Evolutionary conservation across 2,113 vertebrate species (phyloP), one percentile per base, ranked within the genome.

Genomic region (Protobothrops flavoviridis): DNA sequence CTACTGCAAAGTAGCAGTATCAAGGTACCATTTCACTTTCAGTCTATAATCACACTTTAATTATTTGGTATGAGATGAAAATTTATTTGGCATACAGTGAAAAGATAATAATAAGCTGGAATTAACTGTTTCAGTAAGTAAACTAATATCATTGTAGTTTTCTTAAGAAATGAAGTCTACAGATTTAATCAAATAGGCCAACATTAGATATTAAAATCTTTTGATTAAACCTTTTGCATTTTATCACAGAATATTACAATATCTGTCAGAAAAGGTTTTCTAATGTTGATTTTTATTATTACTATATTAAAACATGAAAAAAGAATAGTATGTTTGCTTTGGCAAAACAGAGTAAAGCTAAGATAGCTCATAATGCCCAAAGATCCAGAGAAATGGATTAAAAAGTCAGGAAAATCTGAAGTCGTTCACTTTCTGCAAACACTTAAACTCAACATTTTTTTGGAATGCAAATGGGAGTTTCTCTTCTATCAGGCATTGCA

Each of bases 121-220:
- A 96, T 95, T 96, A 95, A 94, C 90, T 92, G 17, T 33, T 26
- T 90, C 92, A 6, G 93, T 94, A 96, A 93, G 92, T 95, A 97
- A 97, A 94, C 88, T 89, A 95, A 91, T 95, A 95, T 93, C 21
- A 93, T 93, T 89, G 93, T 89, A 91, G 90, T 91, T 95, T 95
- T 95, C 89, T 93, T 94, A 95, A 93, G 85, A 93, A 87, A 93
- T 59, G 74, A 93, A 93, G 74, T 4, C 87, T 87, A 90, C 61
- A 94, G 87, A 91, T 90, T 95, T 96, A 96, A 95, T 95, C 57
- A 96, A 96, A 95, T 93, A 56, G 74, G 26, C 23, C 81, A 93
- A 92, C 56, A 91, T n/a, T 13, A 94, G 21, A 93, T 96, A 97
- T 94, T 93, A 93, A 87, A 21, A 5, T 94, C 56, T 90, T 95